These are phyloP conservation scores for Zapus hudsonius DNA, from an alignment of 2,113 vertebrate genomes.

Conservation along the genomic window DNA sequence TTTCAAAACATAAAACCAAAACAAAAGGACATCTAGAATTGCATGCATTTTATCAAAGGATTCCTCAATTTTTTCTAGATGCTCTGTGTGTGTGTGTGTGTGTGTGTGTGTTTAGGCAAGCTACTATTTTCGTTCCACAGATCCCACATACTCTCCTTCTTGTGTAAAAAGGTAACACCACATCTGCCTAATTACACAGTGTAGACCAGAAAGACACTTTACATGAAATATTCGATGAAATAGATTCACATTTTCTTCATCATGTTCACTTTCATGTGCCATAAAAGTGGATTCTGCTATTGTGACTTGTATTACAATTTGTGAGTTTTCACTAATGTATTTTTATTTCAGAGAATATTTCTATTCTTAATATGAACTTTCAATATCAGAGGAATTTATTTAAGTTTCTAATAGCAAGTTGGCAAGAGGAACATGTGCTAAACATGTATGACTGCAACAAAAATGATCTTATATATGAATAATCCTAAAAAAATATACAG, in stretches of 20 bases:
- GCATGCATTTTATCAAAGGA: not conserved
- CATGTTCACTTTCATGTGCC: not conserved
- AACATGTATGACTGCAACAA: slow-evolving; percentile 16
- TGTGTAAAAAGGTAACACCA: not conserved
- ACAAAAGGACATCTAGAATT: not conserved
- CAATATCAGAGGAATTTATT: not conserved
- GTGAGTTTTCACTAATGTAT: slow-evolving; percentile 26
- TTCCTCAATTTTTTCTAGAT: not conserved
- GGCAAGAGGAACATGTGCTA: slow-evolving; percentile 19
- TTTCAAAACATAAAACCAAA: slow-evolving; percentile 22
- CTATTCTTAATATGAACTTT: not conserved
- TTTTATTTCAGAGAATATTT: slow-evolving; percentile 17
- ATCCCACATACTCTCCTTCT: not conserved
- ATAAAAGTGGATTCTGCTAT: not conserved
- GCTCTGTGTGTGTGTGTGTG: not conserved
- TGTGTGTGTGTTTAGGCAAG: not conserved
- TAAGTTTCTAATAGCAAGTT: slow-evolving; percentile 48
- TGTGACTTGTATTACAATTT: not conserved
- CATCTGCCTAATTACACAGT: not conserved
- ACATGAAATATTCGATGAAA: not conserved
- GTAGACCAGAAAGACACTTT: not conserved
- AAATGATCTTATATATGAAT: not conserved
- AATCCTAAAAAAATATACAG: slow-evolving; percentile 10
- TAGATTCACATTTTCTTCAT: not conserved
- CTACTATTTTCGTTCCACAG: not conserved